Evolutionary conservation across 2,888 invertebrate genomes (phyloP).

Genomic region (Mesorhabditis belari): DNA sequence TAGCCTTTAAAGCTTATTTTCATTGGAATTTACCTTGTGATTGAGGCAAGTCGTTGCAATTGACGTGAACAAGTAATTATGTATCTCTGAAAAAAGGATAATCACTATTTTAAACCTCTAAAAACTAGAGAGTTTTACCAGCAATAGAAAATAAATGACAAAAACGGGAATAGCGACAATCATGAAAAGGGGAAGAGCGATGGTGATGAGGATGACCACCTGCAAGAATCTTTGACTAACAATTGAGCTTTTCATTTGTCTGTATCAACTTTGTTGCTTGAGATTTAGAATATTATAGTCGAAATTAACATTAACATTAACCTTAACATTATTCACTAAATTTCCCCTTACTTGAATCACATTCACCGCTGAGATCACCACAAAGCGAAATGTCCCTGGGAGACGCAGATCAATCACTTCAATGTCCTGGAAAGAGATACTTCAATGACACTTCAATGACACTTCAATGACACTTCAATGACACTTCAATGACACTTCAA

Average conservation of each 20-base stretch:
- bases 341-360: slow-evolving; percentile 30
- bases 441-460: background rate
- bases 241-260: background rate
- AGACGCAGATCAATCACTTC: slow-evolving; percentile 47
- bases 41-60: slow-evolving; percentile 49
- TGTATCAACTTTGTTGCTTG: too few species aligned
- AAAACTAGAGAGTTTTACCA: slow-evolving; percentile 15
- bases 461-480: background rate
- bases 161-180: slow-evolving; percentile 46
- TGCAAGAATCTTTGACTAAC: too few species aligned
- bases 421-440: slow-evolving; percentile 30
- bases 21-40: slow-evolving; percentile 38
- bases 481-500: background rate
- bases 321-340: background rate
- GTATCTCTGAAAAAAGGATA: slow-evolving; percentile 65
- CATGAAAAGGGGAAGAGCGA: slow-evolving; percentile 46
- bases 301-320: background rate
- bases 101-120: background rate
- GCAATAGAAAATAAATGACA: slow-evolving; percentile 41
- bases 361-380: slow-evolving; percentile 27
- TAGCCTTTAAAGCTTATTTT: too few species aligned
- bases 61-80: slow-evolving; percentile 93
- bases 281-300: too few species aligned
- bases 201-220: slow-evolving; percentile 42
- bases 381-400: slow-evolving; percentile 42